A percentile compares a stretch with the other conserved stretches of the same genome.
Conservation (phyloP, 2,113 vertebrate genomes). For the Chionomys nivalis region DNA sequence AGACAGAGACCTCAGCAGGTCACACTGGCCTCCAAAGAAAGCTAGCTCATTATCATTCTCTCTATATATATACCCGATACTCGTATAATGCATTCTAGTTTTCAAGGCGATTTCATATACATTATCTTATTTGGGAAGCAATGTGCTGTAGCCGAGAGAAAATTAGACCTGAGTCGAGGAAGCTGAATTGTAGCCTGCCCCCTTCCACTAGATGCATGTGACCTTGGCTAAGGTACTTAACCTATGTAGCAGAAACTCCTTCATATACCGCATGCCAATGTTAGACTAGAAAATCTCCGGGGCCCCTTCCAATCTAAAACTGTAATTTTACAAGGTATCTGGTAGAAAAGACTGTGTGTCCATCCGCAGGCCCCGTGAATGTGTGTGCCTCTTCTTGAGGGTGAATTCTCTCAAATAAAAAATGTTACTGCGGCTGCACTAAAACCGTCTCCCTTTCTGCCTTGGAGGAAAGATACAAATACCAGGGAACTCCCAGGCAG, state of each 20-base stretch:
- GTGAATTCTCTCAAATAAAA: constrained; percentile 67
- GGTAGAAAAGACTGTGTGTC: not conserved
- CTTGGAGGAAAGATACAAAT: constrained; percentile 70
- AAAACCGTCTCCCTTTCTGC: constrained; percentile 63
- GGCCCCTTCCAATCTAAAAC: constrained; percentile 18
- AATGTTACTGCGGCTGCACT: constrained; percentile 61
- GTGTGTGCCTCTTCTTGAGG: constrained; percentile 14
- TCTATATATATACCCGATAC: constrained; percentile 2
- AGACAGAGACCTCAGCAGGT: constrained; percentile 21
- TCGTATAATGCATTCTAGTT: constrained; percentile 55
- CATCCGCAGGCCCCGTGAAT: not conserved
- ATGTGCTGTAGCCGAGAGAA: constrained; percentile 70
- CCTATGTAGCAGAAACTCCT: constrained; percentile 53
- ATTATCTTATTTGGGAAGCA: constrained; percentile 79
- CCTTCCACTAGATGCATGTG: not conserved
- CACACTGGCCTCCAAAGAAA: constrained; percentile 29
- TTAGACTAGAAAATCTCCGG: constrained; percentile 30
- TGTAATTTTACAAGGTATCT: constrained; percentile 14
- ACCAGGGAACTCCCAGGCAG: constrained; percentile 75
- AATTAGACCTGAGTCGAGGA: constrained; percentile 66
- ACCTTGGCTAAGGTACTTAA: constrained; percentile 70
- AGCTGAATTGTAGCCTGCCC: constrained; percentile 58
- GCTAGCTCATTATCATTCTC: constrained; percentile 39
- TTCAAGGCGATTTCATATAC: constrained; percentile 74
- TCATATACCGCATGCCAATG: constrained; percentile 2